Evolutionary conservation across 2,113 vertebrate species (phyloP).

Genomic region (Oncorhynchus kisutch): DNA sequence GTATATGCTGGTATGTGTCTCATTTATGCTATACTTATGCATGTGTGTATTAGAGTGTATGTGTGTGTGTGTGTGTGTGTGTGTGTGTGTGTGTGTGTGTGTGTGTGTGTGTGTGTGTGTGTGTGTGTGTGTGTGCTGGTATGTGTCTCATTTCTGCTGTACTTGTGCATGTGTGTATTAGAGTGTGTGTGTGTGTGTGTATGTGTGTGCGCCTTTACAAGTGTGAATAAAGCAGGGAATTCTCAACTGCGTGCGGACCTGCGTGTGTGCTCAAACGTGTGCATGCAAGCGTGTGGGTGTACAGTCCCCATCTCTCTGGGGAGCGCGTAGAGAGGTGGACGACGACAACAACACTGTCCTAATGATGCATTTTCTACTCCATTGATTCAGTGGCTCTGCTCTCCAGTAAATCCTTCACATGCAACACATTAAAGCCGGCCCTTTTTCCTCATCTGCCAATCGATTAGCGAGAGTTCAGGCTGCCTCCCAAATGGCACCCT

Average conservation of each 20-base stretch:
- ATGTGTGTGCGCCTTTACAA: not conserved
- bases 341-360: conserved; percentile 56
- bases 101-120: not conserved
- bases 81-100: not conserved
- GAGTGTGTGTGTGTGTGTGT: too few relatives aligned
- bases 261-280: conserved; percentile 5
- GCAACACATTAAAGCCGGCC: conserved; percentile 76
- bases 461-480: conserved; percentile 74
- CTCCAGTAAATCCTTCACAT: conserved; percentile 79
- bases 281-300: conserved; percentile 16
- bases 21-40: too few relatives aligned
- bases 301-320: conserved; percentile 17
- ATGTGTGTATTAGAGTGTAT: too few relatives aligned
- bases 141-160: too few relatives aligned
- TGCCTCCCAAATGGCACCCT: conserved; percentile 60
- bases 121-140: not conserved
- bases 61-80: too few relatives aligned
- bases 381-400: conserved; percentile 75
- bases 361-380: conserved; percentile 80
- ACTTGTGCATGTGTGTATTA: too few relatives aligned
- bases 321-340: conserved; percentile 8
- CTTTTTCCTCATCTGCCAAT: conserved; percentile 72
- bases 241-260: not conserved
- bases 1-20: too few relatives aligned
- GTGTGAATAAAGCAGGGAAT: too few relatives aligned